Percentiles rank a stretch among this genome's conserved stretches.
These are phyloP conservation scores for Triplophysa yarkandensis DNA, from an alignment of 2,797 vertebrate genomes.

Conservation along the genomic window DNA sequence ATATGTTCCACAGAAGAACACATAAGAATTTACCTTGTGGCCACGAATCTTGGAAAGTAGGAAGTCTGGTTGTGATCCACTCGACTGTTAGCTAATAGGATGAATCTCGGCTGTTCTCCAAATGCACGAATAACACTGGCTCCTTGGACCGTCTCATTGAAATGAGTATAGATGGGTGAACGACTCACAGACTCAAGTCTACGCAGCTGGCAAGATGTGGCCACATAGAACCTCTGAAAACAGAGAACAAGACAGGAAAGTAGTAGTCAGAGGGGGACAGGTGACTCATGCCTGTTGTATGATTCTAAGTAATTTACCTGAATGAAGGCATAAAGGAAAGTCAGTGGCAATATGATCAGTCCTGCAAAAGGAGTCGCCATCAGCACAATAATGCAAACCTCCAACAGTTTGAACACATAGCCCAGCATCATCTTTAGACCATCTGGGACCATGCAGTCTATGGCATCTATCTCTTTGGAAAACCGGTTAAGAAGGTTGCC, in stretches of 20 bases:
- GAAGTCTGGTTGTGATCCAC: slow-evolving; percentile 88
- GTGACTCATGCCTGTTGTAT: not conserved
- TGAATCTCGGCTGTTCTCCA: slow-evolving; percentile 82
- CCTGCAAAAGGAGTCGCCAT: slow-evolving; percentile 85
- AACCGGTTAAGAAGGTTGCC: slow-evolving; percentile 93
- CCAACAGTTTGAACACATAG: slow-evolving; percentile 90
- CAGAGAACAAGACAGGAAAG: slow-evolving; percentile 62
- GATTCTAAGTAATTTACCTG: slow-evolving; percentile 42
- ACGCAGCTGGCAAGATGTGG: slow-evolving; percentile 92
- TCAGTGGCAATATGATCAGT: slow-evolving; percentile 82
- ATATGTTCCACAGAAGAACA: too few species aligned
- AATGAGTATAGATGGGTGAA: slow-evolving; percentile 92
- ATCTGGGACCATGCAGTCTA: slow-evolving; percentile 92
- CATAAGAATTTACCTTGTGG: slow-evolving; percentile 85
- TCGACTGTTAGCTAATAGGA: slow-evolving; percentile 77
- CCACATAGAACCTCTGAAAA: slow-evolving; percentile 88
- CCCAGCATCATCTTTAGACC: slow-evolving; percentile 88
- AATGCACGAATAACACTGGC: slow-evolving; percentile 88
- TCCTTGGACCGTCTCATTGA: slow-evolving; percentile 95
- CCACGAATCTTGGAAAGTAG: slow-evolving; percentile 89
- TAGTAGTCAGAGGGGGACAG: slow-evolving; percentile 47
- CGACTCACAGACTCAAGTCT: slow-evolving; percentile 89
- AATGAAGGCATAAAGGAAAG: slow-evolving; percentile 80
- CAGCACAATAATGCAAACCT: slow-evolving; percentile 87
- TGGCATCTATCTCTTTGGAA: slow-evolving; percentile 89